These are phyloP conservation scores for Graptemys geographica DNA, from an alignment of 2,797 vertebrate genomes.

Conservation along the genomic window DNA sequence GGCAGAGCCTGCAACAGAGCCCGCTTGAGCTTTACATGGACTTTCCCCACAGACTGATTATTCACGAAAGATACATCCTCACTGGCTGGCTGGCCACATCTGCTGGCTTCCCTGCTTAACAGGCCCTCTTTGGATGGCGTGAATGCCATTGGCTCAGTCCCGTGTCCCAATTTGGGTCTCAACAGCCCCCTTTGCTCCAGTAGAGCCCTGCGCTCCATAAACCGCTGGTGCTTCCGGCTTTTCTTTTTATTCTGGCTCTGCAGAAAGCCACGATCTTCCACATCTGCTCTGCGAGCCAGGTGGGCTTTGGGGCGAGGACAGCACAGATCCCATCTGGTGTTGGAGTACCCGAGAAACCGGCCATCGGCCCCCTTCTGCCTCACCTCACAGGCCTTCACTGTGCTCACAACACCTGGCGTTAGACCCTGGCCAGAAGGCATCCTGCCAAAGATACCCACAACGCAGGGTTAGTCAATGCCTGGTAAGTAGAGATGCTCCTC, in stretches of 20 bases:
- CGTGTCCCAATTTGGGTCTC: background rate
- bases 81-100: rapidly evolving
- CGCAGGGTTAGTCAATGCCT: rapidly evolving
- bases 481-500: background rate
- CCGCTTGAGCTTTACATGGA: background rate
- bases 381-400: rapidly evolving
- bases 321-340: background rate
- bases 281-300: background rate
- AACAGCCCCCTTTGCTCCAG: slow-evolving; percentile 73
- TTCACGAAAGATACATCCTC: rapidly evolving
- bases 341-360: background rate
- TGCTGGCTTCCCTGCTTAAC: rapidly evolving
- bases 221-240: slow-evolving; percentile 79
- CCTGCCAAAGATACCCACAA: slow-evolving; percentile 1
- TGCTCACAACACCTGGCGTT: background rate
- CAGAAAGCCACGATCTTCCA: rapidly evolving
- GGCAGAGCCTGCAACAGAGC: background rate
- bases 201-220: slow-evolving; percentile 72
- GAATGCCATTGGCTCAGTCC: rapidly evolving
- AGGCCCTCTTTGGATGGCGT: rapidly evolving
- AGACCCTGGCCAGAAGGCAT: slow-evolving; percentile 41
- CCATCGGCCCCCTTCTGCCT: background rate
- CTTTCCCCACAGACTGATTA: background rate
- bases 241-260: slow-evolving; percentile 71
- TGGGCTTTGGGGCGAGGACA: background rate